Percentiles rank a stretch among this genome's conserved stretches.
phyloP scores from a whole-genome alignment of 2,888 invertebrate genomes.

The Sesia bembeciformis region DNA sequence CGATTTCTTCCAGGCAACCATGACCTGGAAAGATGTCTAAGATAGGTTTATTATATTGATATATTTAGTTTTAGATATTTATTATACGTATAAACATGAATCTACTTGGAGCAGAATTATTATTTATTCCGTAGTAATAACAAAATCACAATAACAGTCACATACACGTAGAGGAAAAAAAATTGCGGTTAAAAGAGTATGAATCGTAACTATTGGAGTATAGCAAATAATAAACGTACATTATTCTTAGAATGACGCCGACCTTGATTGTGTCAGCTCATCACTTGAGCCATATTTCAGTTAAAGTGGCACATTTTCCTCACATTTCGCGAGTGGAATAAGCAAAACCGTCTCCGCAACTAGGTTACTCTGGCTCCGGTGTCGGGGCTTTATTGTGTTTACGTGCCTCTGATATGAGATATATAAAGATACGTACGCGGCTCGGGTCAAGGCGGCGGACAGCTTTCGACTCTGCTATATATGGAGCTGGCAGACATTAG shows the following conservation, averaged over 20 bases:
- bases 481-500: constrained; percentile 48
- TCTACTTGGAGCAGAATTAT: no score
- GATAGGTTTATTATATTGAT: no score
- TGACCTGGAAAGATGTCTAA: no score
- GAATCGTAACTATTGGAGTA: not conserved
- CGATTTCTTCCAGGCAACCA: no score
- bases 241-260: constrained; percentile 16
- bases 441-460: constrained; percentile 64
- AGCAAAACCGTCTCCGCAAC: constrained; percentile 46
- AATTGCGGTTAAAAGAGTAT: not conserved
- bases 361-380: constrained; percentile 61
- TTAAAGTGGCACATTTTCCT: constrained; percentile 19
- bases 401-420: constrained; percentile 70
- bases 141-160: no score
- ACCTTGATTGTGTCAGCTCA: constrained; percentile 28
- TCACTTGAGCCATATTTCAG: constrained; percentile 2
- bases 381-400: constrained; percentile 59
- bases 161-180: not conserved
- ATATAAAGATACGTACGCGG: constrained; percentile 35
- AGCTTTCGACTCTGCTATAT: constrained; percentile 64
- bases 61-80: no score
- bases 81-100: no score
- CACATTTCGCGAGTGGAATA: constrained; percentile 40
- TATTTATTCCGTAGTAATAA: no score
- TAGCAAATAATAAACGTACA: not conserved